Conservation (phyloP, 2,797 vertebrate species). For the Lacerta viridis region DNA sequence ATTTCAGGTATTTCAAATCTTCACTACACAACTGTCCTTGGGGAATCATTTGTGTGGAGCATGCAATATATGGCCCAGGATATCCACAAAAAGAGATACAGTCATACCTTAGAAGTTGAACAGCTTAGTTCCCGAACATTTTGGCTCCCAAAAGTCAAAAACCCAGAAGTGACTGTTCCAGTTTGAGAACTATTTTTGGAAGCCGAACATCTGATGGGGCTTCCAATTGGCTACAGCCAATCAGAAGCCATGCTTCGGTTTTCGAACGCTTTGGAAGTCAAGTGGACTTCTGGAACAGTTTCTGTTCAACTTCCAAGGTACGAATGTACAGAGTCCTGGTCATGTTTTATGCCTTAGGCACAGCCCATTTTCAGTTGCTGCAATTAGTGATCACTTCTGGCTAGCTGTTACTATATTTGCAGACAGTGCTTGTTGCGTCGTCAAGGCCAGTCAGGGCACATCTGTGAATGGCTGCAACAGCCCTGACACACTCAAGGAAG, state of each 20-base stretch:
- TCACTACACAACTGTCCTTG: constrained; percentile 1
- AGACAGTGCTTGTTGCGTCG: not conserved
- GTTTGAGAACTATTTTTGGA: too few relatives aligned
- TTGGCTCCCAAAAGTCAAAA: too few relatives aligned
- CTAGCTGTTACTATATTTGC: not conserved
- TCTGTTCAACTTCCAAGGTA: too few relatives aligned
- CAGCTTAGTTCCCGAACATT: too few relatives aligned
- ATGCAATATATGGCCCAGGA: not conserved
- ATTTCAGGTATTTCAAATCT: constrained; percentile 4
- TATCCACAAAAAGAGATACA: not conserved
- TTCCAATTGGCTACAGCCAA: too few relatives aligned
- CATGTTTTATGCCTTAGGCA: not conserved
- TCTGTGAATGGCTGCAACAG: constrained; percentile 1
- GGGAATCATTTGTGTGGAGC: constrained; percentile 13
- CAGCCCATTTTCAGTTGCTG: not conserved
- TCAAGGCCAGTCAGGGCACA: not conserved
- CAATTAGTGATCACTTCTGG: not conserved
- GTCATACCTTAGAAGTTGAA: too few relatives aligned
- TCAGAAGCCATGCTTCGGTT: too few relatives aligned
- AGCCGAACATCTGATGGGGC: too few relatives aligned
- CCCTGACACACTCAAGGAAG: constrained; percentile 39
- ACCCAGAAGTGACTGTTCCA: too few relatives aligned
- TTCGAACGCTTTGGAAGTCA: too few relatives aligned
- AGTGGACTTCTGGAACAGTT: too few relatives aligned
- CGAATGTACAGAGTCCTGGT: not conserved